Conservation (phyloP, 53 echinoderm and acorn worm species). For the Crossaster papposus region DNA sequence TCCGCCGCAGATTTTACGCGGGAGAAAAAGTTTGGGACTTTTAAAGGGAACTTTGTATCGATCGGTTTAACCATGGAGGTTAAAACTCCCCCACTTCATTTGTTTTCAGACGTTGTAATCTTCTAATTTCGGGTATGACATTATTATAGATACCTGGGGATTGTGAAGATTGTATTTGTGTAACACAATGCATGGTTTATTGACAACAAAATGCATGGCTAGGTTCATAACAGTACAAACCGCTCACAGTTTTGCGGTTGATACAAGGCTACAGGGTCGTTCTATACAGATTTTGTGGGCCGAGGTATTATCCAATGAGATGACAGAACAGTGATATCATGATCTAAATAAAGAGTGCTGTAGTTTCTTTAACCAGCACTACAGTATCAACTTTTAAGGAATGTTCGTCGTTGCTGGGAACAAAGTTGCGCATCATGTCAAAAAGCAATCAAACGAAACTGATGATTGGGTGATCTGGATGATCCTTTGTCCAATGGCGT, state of each 20-base stretch:
- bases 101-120: not conserved
- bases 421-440: not conserved
- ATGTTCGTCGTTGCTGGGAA: not conserved
- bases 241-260: not conserved
- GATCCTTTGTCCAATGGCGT: not conserved
- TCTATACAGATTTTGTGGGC: not conserved
- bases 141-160: not conserved
- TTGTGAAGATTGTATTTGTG: not conserved
- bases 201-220: not conserved
- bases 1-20: not conserved
- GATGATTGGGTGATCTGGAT: not conserved
- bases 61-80: not conserved
- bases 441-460: not conserved
- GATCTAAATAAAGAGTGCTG: constrained; percentile 30
- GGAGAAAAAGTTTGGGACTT: not conserved
- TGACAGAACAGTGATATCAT: constrained; percentile 8
- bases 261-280: too few species aligned
- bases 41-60: not conserved
- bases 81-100: not conserved
- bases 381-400: not conserved
- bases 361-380: not conserved
- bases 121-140: constrained; percentile 38
- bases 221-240: not conserved
- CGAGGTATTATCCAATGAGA: not conserved
- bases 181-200: not conserved